A percentile compares a stretch with the other conserved stretches of the same genome.
Conservation (phyloP, 2,113 vertebrate species). For the Semnornis frantzii region DNA sequence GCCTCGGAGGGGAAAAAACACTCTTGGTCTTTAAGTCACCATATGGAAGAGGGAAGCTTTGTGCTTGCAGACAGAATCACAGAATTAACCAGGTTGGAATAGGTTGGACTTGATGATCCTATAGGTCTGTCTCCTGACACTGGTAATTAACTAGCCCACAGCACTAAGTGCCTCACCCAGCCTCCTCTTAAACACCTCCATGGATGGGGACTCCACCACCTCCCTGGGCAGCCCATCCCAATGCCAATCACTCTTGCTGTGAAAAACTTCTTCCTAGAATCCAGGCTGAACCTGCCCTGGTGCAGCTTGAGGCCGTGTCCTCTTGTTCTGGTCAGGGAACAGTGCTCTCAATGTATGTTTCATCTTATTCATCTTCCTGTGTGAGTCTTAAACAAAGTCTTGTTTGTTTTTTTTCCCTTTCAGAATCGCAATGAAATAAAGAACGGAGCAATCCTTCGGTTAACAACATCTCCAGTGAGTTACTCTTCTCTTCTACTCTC, state of each 20-base stretch:
- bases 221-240: too few relatives aligned
- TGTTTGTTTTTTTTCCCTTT: slow-evolving; percentile 65
- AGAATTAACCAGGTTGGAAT: too few relatives aligned
- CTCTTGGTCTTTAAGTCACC: background rate
- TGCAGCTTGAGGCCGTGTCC: too few relatives aligned
- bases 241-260: too few relatives aligned
- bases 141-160: too few relatives aligned
- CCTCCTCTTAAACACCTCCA: too few relatives aligned
- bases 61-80: background rate
- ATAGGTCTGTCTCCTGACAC: too few relatives aligned
- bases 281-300: too few relatives aligned
- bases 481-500: background rate
- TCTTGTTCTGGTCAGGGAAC: background rate
- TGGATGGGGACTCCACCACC: too few relatives aligned
- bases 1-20: background rate
- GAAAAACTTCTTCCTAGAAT: too few relatives aligned
- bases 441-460: slow-evolving; percentile 93
- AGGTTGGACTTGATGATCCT: too few relatives aligned
- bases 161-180: too few relatives aligned
- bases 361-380: background rate
- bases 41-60: background rate
- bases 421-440: slow-evolving; percentile 99
- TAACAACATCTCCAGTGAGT: slow-evolving; percentile 96
- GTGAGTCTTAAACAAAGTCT: background rate
- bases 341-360: background rate